These are phyloP conservation scores for Exocentrus adspersus DNA, from an alignment of 2,888 invertebrate species.

Conservation along the genomic window DNA sequence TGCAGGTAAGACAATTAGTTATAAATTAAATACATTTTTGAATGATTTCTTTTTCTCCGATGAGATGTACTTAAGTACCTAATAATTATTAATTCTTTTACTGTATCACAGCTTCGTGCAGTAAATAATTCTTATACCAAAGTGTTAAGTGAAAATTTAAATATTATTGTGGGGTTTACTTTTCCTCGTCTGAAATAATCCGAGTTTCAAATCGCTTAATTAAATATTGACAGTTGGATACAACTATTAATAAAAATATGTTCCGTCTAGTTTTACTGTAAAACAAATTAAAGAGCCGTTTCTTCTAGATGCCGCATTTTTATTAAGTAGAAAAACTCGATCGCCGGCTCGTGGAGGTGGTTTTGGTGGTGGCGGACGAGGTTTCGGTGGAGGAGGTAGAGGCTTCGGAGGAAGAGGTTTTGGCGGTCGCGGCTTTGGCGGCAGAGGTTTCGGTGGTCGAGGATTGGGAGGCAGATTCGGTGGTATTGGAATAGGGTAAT, in stretches of 20 bases:
- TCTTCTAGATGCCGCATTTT: not conserved
- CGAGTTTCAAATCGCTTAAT: not conserved
- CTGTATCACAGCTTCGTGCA: not conserved
- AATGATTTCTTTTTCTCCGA: not conserved
- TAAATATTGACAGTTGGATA: not conserved
- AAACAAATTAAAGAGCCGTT: not conserved
- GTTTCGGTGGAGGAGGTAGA: conserved; percentile 11
- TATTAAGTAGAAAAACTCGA: not conserved
- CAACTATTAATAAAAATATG: no score
- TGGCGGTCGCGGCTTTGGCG: not conserved
- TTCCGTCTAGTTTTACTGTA: no score
- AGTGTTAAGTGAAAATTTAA: not conserved
- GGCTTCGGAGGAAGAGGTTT: conserved; percentile 2
- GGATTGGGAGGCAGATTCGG: not conserved
- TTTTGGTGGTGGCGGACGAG: conserved; percentile 11
- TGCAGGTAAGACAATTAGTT: not conserved
- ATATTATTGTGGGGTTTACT: not conserved
- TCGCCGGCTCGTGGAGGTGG: not conserved
- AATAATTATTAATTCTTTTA: not conserved
- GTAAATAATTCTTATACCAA: no score
- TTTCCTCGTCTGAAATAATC: not conserved
- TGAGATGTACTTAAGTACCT: not conserved
- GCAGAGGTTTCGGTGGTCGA: not conserved
- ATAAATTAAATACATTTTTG: no score
- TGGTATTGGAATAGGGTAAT: not conserved